Evolutionary conservation across 2,797 vertebrate genomes (phyloP).

Genomic region (Sciaenops ocellatus): DNA sequence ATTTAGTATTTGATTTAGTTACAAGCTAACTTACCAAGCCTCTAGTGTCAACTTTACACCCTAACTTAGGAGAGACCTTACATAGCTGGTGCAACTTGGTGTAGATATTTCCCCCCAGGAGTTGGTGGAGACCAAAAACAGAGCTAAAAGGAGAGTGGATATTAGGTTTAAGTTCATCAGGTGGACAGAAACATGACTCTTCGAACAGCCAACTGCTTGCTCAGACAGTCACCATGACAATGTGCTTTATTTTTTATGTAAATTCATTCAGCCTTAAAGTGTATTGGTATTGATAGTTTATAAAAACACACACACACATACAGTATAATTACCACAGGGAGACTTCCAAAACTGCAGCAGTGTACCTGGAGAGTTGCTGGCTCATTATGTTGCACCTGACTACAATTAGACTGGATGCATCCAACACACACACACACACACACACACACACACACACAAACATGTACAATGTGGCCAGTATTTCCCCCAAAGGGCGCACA

Average conservation of each 20-base stretch:
- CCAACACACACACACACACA: conserved; percentile 31
- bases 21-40: too few relatives aligned
- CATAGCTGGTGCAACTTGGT: too few relatives aligned
- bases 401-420: conserved; percentile 45
- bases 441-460: background rate
- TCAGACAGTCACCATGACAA: background rate
- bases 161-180: background rate
- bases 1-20: too few relatives aligned
- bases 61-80: too few relatives aligned
- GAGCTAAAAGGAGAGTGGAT: background rate
- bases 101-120: conserved; percentile 3
- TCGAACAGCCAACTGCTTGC: background rate
- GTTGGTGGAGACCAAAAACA: conserved; percentile 7
- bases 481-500: background rate
- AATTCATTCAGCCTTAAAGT: background rate
- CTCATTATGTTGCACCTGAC: conserved; percentile 54
- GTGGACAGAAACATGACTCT: background rate
- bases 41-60: too few relatives aligned
- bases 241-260: background rate
- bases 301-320: conserved; percentile 1
- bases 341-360: conserved; percentile 24
- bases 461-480: background rate
- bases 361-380: conserved; percentile 32
- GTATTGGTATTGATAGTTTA: conserved; percentile 5
- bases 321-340: conserved; percentile 26